Percentiles rank a stretch among this genome's conserved stretches.
phyloP scores from a whole-genome alignment of 2,113 vertebrate genomes.

The Petroica traversi region DNA sequence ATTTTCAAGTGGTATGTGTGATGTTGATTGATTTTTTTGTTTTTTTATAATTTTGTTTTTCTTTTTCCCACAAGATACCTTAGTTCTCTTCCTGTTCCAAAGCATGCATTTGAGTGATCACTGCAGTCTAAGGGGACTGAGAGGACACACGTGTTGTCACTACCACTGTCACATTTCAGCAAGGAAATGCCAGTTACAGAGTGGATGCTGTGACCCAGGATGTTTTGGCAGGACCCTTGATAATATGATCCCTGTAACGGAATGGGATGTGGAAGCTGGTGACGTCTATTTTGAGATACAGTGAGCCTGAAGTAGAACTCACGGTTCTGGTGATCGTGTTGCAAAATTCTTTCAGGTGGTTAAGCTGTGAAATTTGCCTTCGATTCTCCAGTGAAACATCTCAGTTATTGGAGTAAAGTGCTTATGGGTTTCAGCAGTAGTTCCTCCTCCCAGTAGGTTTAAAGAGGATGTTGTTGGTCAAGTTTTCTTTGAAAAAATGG shows the following conservation, averaged over 20 bases:
- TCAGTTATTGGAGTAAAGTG: not conserved
- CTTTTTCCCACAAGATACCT: too few relatives aligned
- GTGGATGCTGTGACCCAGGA: not conserved
- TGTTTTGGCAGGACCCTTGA: not conserved
- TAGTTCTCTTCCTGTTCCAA: not conserved
- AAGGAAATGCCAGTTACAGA: not conserved
- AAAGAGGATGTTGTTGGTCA: not conserved
- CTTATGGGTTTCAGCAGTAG: not conserved
- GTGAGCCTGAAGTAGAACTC: not conserved
- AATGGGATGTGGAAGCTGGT: not conserved
- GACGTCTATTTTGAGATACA: constrained; percentile 11
- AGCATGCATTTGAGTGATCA: not conserved
- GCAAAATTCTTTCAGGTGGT: not conserved
- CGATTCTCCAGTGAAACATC: not conserved
- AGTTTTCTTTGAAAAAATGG: not conserved
- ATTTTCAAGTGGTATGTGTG: not conserved
- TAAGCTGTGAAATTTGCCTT: not conserved
- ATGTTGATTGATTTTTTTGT: too few relatives aligned
- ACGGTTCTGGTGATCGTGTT: not conserved
- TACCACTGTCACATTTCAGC: not conserved
- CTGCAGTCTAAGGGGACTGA: not conserved
- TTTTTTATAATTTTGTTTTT: too few relatives aligned
- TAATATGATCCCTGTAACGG: not conserved
- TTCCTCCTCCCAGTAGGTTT: not conserved
- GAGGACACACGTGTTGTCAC: not conserved